Percentiles rank a stretch among this genome's conserved stretches.
phyloP scores from a whole-genome alignment of 2,797 vertebrate species.

The Enteromius treurensis region DNA sequence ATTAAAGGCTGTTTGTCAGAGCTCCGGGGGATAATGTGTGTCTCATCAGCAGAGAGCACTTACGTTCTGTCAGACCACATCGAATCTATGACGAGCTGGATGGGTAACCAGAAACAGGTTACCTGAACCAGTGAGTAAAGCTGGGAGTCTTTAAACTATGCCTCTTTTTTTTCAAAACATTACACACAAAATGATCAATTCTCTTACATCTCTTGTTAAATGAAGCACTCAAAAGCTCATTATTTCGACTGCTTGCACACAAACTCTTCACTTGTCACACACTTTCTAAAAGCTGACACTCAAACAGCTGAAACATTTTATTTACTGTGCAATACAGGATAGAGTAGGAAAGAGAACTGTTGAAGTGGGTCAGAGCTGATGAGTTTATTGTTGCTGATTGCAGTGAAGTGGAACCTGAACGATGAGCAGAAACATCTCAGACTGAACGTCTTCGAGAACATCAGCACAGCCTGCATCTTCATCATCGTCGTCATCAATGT shows the following conservation, averaged over 20 bases:
- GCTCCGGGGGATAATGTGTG: not conserved
- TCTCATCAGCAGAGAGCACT: not conserved
- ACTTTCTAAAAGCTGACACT: too few relatives aligned
- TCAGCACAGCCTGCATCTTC: slow-evolving; percentile 84
- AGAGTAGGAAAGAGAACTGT: too few relatives aligned
- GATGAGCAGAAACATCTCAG: slow-evolving; percentile 82
- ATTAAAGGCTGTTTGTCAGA: not conserved
- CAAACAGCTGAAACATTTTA: too few relatives aligned
- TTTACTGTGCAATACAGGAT: too few relatives aligned
- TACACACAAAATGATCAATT: too few relatives aligned
- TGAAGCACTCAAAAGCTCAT: too few relatives aligned
- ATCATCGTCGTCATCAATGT: slow-evolving; percentile 88
- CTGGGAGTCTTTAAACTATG: not conserved
- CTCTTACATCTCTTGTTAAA: too few relatives aligned
- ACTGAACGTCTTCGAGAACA: slow-evolving; percentile 83
- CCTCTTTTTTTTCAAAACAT: too few relatives aligned
- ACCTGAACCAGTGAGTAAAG: too few relatives aligned
- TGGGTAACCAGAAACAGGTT: too few relatives aligned
- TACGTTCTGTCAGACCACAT: not conserved
- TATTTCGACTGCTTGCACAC: too few relatives aligned
- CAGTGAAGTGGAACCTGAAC: slow-evolving; percentile 89
- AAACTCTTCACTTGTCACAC: too few relatives aligned
- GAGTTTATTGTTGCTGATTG: slow-evolving; percentile 55
- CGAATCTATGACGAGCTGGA: not conserved
- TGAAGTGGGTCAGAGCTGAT: not conserved